Percentiles rank a stretch among this genome's conserved stretches.
Evolutionary conservation across 1,140 invertebrate species (phyloP).

Genomic region (Leucophenga varia): DNA sequence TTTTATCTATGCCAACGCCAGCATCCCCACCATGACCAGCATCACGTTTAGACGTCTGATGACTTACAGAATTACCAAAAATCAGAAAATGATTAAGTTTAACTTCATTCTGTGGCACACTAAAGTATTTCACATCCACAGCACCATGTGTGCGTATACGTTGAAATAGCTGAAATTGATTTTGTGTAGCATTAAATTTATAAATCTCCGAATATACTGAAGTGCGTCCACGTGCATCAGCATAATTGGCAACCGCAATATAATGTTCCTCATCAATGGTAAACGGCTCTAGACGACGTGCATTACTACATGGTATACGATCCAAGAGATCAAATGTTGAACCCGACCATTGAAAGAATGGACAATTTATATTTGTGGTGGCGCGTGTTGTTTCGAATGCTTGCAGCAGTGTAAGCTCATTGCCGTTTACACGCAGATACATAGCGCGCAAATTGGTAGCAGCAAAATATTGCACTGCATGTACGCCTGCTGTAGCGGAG

Average conservation of each 20-base stretch:
- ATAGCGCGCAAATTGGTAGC: conserved; percentile 29
- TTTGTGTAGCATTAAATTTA: conserved; percentile 27
- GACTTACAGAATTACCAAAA: conserved; percentile 49
- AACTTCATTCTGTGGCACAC: conserved; percentile 40
- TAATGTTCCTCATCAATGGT: conserved; percentile 44
- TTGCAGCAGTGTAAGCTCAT: conserved; percentile 45
- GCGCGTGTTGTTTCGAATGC: conserved; percentile 22
- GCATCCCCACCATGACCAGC: background rate
- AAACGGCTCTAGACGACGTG: conserved; percentile 42
- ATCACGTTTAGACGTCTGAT: background rate
- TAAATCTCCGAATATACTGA: conserved; percentile 45
- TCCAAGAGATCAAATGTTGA: conserved; percentile 39
- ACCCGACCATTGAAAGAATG: conserved; percentile 46
- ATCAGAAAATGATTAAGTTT: conserved; percentile 55
- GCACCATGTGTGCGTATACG: conserved; percentile 53
- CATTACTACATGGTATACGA: conserved; percentile 47
- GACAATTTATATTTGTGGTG: conserved; percentile 26
- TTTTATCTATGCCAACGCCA: no score
- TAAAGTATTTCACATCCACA: conserved; percentile 58
- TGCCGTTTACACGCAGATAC: conserved; percentile 40
- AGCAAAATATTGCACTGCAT: conserved; percentile 43
- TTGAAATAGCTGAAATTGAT: conserved; percentile 39
- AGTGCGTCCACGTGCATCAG: conserved; percentile 34
- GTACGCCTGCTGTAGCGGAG: conserved; percentile 23
- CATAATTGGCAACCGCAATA: conserved; percentile 51